These are phyloP conservation scores for Henricia sp. DNA, from an alignment of 53 echinoderm and acorn worm species.

Conservation along the genomic window DNA sequence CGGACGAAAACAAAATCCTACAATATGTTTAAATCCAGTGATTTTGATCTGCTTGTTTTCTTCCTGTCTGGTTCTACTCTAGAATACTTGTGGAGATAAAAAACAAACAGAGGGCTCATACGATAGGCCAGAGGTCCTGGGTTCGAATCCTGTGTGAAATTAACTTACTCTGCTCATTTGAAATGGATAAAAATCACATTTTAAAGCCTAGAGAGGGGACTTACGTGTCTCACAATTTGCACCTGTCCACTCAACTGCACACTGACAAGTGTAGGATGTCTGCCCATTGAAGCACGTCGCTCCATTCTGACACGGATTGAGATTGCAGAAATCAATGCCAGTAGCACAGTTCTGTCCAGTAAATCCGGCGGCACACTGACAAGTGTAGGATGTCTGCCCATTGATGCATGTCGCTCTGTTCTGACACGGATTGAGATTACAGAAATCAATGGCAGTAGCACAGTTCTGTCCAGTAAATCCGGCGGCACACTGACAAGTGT, in stretches of 20 bases:
- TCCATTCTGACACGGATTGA: conserved; percentile 42
- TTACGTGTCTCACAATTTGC: conserved; percentile 32
- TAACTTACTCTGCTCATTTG: no score
- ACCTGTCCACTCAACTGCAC: conserved; percentile 16
- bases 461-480: conserved; percentile 70
- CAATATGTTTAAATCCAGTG: no score
- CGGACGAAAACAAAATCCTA: no score
- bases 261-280: conserved; percentile 29
- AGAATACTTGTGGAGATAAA: no score
- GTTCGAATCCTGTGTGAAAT: no score
- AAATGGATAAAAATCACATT: background rate
- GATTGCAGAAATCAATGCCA: conserved; percentile 1
- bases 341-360: conserved; percentile 40
- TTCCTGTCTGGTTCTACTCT: no score
- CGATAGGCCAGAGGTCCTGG: no score
- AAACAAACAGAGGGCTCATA: no score
- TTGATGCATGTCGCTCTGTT: conserved; percentile 73
- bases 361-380: conserved; percentile 48
- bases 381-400: conserved; percentile 26
- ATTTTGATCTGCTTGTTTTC: no score
- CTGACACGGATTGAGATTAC: conserved; percentile 50
- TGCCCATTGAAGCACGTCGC: conserved; percentile 1
- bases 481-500: conserved; percentile 57
- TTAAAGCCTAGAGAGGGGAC: no score
- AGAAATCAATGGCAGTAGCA: conserved; percentile 30